Evolutionary conservation across 2,113 vertebrate species (phyloP).

Genomic region (Raja brachyura): DNA sequence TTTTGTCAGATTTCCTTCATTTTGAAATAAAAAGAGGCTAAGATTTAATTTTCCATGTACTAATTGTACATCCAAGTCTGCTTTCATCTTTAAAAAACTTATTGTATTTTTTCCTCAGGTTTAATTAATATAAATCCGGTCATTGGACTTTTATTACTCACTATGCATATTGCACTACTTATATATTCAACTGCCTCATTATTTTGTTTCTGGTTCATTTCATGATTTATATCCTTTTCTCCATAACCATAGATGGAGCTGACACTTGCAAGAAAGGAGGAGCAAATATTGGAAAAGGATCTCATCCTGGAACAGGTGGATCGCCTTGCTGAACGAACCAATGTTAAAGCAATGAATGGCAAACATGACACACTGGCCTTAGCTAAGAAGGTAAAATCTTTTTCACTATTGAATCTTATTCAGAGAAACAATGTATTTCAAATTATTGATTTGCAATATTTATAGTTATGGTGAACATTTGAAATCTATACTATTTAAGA

Average conservation of each 20-base stretch:
- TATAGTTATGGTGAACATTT: not conserved
- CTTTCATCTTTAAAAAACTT: not conserved
- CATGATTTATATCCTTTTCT: not conserved
- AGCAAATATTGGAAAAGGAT: constrained; percentile 71
- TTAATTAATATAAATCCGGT: not conserved
- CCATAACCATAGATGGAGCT: constrained; percentile 64
- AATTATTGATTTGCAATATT: not conserved
- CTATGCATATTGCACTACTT: not conserved
- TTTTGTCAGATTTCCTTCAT: not conserved
- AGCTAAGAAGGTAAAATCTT: constrained; percentile 65
- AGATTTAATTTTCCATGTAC: not conserved
- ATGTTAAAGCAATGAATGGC: constrained; percentile 50
- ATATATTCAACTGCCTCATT: not conserved
- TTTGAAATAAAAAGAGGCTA: not conserved
- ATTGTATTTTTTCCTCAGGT: not conserved
- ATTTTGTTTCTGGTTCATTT: not conserved
- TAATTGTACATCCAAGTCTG: not conserved
- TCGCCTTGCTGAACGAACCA: constrained; percentile 56
- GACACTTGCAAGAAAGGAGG: constrained; percentile 66
- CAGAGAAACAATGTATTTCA: not conserved
- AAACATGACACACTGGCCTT: constrained; percentile 62
- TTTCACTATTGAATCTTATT: not conserved
- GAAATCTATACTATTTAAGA: no score
- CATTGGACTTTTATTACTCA: not conserved
- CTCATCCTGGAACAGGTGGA: constrained; percentile 72